phyloP scores from a whole-genome alignment of 37 sponge, comb jelly and placozoan genomes.

The Ephydatia muelleri region DNA sequence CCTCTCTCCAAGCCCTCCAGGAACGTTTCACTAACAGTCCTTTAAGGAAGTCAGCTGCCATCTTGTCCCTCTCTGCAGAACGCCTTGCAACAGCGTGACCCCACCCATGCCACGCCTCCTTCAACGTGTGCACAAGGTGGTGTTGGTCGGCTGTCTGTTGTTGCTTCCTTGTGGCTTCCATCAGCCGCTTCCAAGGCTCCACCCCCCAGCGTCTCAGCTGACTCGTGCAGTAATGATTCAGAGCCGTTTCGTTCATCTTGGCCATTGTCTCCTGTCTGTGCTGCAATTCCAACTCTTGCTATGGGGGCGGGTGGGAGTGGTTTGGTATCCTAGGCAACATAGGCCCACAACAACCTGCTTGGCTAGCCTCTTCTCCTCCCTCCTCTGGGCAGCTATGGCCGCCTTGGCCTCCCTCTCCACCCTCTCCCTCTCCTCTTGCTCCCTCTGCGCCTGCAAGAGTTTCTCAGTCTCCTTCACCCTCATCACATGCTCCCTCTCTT shows the following conservation, averaged over 20 bases:
- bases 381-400: slow-evolving; percentile 24
- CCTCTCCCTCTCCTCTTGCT: slow-evolving; percentile 47
- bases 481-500: slow-evolving; percentile 45
- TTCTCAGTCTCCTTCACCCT: slow-evolving; percentile 35
- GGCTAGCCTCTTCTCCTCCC: slow-evolving; percentile 61
- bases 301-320: neutral
- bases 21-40: neutral
- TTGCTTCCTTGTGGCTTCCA: neutral
- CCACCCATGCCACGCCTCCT: slow-evolving; percentile 2
- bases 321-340: neutral
- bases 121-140: neutral
- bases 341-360: slow-evolving; percentile 34
- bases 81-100: neutral
- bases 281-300: slow-evolving; percentile 50
- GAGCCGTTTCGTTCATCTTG: slow-evolving; percentile 20
- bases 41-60: slow-evolving; percentile 15
- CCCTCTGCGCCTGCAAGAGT: slow-evolving; percentile 15
- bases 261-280: slow-evolving; percentile 14
- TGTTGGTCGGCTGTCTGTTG: slow-evolving; percentile 11
- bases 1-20: slow-evolving; percentile 47
- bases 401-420: slow-evolving; percentile 46
- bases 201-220: slow-evolving; percentile 30
- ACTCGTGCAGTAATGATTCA: slow-evolving; percentile 10
- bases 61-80: slow-evolving; percentile 4
- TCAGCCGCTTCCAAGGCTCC: slow-evolving; percentile 48